Evolutionary conservation across 2,888 invertebrate species (phyloP).

Genomic region (Drosophila mulleri): DNA sequence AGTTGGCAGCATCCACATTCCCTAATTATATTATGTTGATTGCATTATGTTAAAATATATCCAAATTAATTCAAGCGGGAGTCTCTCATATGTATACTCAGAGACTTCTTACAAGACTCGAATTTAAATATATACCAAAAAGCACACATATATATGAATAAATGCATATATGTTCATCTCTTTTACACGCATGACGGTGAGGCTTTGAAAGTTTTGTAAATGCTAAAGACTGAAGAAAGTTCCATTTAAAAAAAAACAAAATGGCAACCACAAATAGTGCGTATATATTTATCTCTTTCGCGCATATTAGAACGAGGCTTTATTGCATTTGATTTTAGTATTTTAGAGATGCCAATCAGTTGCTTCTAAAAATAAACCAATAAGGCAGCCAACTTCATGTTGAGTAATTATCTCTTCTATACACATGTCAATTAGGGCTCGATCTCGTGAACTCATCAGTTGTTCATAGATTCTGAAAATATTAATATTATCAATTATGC

Average conservation of each 20-base stretch:
- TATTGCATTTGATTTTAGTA: not conserved
- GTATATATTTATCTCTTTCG: not conserved
- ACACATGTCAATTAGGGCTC: not conserved
- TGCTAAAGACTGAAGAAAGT: not conserved
- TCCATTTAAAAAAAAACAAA: no score
- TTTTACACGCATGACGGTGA: not conserved
- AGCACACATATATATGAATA: not conserved
- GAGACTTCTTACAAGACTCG: not conserved
- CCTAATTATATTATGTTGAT: not conserved
- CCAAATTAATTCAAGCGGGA: not conserved
- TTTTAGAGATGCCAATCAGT: not conserved
- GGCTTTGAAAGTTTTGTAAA: no score
- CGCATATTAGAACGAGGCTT: not conserved
- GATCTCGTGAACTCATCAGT: not conserved
- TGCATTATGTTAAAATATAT: not conserved
- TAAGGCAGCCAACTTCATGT: not conserved
- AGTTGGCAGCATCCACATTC: conserved; percentile 9
- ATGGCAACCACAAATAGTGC: not conserved
- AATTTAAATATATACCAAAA: no score
- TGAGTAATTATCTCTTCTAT: not conserved
- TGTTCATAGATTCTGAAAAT: not conserved
- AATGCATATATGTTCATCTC: not conserved
- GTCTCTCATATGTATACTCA: not conserved
- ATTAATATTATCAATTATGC: not conserved
- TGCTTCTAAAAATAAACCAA: not conserved